These are phyloP conservation scores for Todiramphus saurophagus DNA, from an alignment of 2,113 vertebrate genomes.

Conservation along the genomic window DNA sequence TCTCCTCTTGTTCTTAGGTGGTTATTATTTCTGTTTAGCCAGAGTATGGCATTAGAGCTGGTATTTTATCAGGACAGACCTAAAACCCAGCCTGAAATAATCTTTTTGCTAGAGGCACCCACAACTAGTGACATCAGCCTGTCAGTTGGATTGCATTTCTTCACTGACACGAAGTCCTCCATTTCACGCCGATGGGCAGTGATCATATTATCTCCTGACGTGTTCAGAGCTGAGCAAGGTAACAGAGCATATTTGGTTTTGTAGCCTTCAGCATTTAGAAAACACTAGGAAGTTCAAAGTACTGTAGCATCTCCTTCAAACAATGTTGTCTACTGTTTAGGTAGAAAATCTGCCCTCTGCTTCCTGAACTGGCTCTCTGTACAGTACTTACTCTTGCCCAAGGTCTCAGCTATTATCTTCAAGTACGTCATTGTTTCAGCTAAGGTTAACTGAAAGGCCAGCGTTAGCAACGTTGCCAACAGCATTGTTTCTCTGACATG, in stretches of 20 bases:
- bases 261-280: neutral
- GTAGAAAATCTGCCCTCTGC: neutral
- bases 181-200: neutral
- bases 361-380: neutral
- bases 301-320: neutral
- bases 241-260: neutral
- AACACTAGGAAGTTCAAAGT: neutral
- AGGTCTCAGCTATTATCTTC: neutral
- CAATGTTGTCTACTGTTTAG: neutral
- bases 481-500: neutral
- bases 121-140: neutral
- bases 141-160: neutral
- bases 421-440: neutral
- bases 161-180: neutral
- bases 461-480: neutral
- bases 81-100: neutral
- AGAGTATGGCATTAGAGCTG: neutral
- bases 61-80: neutral
- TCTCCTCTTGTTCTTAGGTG: neutral
- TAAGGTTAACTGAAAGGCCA: slow-evolving; percentile 32
- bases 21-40: neutral
- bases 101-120: neutral
- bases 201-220: neutral
- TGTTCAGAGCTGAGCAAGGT: neutral
- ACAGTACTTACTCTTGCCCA: neutral